Evolutionary conservation across 2,113 vertebrate species (phyloP), one percentile per base, ranked within the genome.

Genomic region (Cyphomyrus discorhynchus): DNA sequence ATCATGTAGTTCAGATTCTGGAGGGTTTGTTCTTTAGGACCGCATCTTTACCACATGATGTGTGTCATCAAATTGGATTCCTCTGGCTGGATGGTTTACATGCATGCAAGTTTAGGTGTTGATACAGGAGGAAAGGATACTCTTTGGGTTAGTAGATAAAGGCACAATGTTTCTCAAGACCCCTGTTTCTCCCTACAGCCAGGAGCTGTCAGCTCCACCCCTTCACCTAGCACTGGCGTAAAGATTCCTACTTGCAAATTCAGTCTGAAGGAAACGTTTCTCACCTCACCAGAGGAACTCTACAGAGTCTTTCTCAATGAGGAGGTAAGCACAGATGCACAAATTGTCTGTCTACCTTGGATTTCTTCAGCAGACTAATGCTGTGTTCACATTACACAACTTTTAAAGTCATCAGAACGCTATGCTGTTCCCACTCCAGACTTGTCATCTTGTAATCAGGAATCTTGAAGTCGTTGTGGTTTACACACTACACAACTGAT

Each of bases 181-280:
- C 31, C 31, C 5, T 19, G 74, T 80, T 19, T 80, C 35, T 80
- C 74, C 74, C 74, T 80, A 10, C 31, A 89, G 49, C 17, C 87
- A 58, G 21, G 66, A 45, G n/a, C 39, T 8, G 86, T n/a, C 9
- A 39, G 46, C 39, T 70, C 15, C 24, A 89, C 89, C 5, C 1
- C 86, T 21, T 17, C 77, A 5, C 74, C 45, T 84, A 86, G n/a
- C 21, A 89, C 96, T 91, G 97, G 97, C 88, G 97, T 97, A 82
- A 97, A 95, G 94, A 97, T 98, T 90, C 96, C 97, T 74, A 98
- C 97, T 0, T 97, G 96, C 91, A 97, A 96, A 90, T 96, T 98
- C 92, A 95, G 45, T 87, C 93, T 98, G 93, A 96, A 95, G 91
- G 97, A 98, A 53, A 95, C 92, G 3, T 97, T 98, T 90, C 89